A percentile compares a stretch with the other conserved stretches of the same genome.
Conservation (phyloP, 2,888 invertebrate species). For the Leptura quadrifasciata region DNA sequence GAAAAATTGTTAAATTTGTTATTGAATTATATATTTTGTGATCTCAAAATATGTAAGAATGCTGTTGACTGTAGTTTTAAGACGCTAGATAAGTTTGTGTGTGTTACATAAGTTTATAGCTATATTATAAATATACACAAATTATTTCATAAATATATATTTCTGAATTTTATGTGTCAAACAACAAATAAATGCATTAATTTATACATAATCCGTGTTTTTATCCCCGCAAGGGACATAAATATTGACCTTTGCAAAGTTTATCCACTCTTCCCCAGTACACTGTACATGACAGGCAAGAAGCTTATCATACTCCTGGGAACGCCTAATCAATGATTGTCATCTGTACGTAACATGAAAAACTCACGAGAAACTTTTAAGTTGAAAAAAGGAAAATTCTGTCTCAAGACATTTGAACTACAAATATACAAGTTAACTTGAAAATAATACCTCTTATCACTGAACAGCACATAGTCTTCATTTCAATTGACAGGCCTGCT, state of each 20-base stretch:
- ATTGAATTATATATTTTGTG: slow-evolving; percentile 73
- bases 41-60: slow-evolving; percentile 74
- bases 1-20: slow-evolving; percentile 72
- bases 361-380: too few species aligned
- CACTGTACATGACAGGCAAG: too few species aligned
- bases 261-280: too few species aligned
- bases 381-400: too few species aligned
- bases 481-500: too few species aligned
- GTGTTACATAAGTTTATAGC: slow-evolving; percentile 69
- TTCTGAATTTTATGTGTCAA: slow-evolving; percentile 74
- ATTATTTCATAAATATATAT: slow-evolving; percentile 73
- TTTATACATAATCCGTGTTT: slow-evolving; percentile 64
- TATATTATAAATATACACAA: slow-evolving; percentile 71
- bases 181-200: slow-evolving; percentile 72
- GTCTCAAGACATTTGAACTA: too few species aligned
- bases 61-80: slow-evolving; percentile 70
- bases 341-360: too few species aligned
- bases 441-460: too few species aligned
- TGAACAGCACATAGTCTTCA: too few species aligned
- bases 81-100: slow-evolving; percentile 69
- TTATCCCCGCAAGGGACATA: not conserved
- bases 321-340: too few species aligned
- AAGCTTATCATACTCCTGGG: too few species aligned
- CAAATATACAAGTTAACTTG: too few species aligned
- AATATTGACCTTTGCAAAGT: not conserved